Evolutionary conservation across 2,113 vertebrate genomes (phyloP), one percentile per base, ranked within the genome.

Genomic region (Sorex araneus): DNA sequence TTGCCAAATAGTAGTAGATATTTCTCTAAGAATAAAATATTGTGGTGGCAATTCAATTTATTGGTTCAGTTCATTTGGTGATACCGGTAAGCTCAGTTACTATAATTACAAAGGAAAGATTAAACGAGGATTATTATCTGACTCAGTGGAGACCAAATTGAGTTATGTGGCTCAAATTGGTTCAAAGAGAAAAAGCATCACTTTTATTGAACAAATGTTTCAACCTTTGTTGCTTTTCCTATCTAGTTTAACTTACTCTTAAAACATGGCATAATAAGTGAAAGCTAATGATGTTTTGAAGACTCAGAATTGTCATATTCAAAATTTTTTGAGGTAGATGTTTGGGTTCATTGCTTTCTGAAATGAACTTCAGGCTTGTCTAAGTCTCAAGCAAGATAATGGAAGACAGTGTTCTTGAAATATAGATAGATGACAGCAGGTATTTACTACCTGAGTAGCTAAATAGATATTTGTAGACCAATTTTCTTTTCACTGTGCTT

Each of bases 31-130:
- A 76, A 82, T 47, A 91, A 95, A 92, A 75, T 82, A 45, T 89
- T 94, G 63, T 73, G n/a, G 15, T 92, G 34, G 45, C 82, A 95
- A 86, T 94, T 80, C 92, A 95, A 95, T 97, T 96, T 96, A 95
- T 93, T 94, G 92, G 90, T 95, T 95, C 88, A 95, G 79, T 96
- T 95, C 92, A 84, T 95, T 88, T 87, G 50, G 63, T 91, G 67
- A 89, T 93, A 86, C 30, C 77, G 84, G 67, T 40, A 91, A 87
- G 34, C 57, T 84, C 69, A 6, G 40, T 71, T 92, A 43, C 63
- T 87, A 54, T 88, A 94, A 92, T 90, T 95, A 43, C 82, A 92
- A 81, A 86, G 43, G 25, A 30, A 95, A 81, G 86, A 93, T 96
- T 95, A 92, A 93, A 36, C 94, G 73, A 78, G 18, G 13, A 93